Conservation (phyloP, 30 jellyfish, hydroid and myxozoan genomes). For the Aurelia aurita region DNA sequence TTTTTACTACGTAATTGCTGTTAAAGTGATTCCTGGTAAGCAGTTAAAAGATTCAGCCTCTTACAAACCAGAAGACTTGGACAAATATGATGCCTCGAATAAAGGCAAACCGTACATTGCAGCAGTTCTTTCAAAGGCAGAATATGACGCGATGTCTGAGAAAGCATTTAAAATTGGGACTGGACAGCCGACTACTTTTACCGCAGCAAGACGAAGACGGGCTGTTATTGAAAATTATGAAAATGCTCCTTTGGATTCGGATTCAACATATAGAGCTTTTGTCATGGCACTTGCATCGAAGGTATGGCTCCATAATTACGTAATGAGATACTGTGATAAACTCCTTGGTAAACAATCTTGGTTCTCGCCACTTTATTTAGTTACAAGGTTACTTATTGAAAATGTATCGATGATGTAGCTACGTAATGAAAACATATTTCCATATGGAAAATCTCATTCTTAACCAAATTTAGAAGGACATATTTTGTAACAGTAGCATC, state of each 20-base stretch:
- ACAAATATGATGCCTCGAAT: conserved; percentile 23
- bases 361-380: too few relatives aligned
- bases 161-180: conserved; percentile 45
- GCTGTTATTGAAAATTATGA: conserved; percentile 29
- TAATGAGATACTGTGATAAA: background rate
- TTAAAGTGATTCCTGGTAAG: background rate
- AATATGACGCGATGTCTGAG: background rate
- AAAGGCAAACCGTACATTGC: conserved; percentile 67
- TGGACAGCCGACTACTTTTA: conserved; percentile 19
- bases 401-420: too few relatives aligned
- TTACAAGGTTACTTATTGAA: too few relatives aligned
- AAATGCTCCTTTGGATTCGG: conserved; percentile 58
- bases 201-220: conserved; percentile 24
- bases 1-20: conserved; percentile 47
- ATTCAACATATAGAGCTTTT: conserved; percentile 36
- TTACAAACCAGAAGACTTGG: conserved; percentile 36
- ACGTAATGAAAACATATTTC: too few relatives aligned
- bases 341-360: too few relatives aligned
- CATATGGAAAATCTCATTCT: too few relatives aligned
- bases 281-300: conserved; percentile 39
- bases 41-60: conserved; percentile 22
- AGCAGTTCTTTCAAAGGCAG: conserved; percentile 46
- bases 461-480: too few relatives aligned
- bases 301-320: conserved; percentile 20
- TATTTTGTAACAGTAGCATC: too few relatives aligned